A percentile compares a stretch with the other conserved stretches of the same genome.
These are phyloP conservation scores for Acronicta psi DNA, from an alignment of 2,888 invertebrate genomes.

Conservation along the genomic window DNA sequence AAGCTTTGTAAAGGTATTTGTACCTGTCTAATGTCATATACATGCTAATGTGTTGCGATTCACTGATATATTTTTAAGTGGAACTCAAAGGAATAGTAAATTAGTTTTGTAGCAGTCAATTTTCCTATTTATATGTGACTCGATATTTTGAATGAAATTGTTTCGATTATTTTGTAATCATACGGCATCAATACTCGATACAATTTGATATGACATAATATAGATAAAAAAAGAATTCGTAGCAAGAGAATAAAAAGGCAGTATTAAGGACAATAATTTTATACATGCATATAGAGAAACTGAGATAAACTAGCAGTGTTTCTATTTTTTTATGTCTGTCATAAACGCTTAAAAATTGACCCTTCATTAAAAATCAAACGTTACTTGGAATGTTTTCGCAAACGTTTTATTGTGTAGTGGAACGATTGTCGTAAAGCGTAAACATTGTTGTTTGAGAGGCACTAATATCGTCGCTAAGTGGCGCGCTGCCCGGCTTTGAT, in stretches of 20 bases:
- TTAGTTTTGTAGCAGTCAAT: conserved; percentile 33
- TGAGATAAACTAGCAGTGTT: too few species aligned
- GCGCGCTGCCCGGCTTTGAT: conserved; percentile 53
- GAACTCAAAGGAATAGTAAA: conserved; percentile 54
- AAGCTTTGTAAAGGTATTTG: conserved; percentile 78
- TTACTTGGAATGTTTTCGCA: not conserved
- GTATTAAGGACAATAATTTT: too few species aligned
- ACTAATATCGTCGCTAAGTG: conserved; percentile 58
- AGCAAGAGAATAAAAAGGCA: too few species aligned
- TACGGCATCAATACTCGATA: too few species aligned
- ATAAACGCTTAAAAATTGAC: not conserved
- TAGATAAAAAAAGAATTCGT: too few species aligned
- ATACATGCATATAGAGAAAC: too few species aligned
- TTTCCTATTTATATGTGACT: not conserved
- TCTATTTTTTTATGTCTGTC: not conserved
- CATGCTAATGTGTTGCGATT: conserved; percentile 75
- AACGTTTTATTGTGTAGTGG: not conserved
- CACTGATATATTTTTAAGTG: conserved; percentile 51
- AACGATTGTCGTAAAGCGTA: conserved; percentile 32
- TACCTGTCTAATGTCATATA: conserved; percentile 80
- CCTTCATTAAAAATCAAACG: not conserved
- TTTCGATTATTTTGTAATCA: too few species aligned
- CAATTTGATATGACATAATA: too few species aligned
- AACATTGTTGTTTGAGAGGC: conserved; percentile 39
- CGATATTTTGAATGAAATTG: conserved; percentile 1